phyloP scores from a whole-genome alignment of 1,140 invertebrate genomes.

The Augochlora pura region DNA sequence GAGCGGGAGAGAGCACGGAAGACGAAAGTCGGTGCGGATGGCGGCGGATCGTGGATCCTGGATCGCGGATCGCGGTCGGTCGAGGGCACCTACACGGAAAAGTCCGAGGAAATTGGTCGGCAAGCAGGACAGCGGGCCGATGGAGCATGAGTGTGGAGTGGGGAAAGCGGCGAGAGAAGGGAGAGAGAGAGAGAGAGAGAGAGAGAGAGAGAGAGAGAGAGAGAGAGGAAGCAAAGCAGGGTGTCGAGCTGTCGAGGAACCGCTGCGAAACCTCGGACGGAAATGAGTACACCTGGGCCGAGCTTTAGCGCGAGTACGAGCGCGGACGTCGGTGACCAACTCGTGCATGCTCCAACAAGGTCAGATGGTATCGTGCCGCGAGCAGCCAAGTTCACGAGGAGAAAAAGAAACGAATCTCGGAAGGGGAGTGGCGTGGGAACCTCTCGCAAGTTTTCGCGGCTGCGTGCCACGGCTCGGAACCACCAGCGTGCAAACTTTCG shows the following conservation, averaged over 20 bases:
- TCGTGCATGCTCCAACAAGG: slow-evolving; percentile 63
- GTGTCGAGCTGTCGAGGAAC: not conserved
- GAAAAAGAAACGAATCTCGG: slow-evolving; percentile 45
- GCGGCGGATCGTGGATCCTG: too few relatives aligned
- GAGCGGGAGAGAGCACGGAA: slow-evolving; percentile 15
- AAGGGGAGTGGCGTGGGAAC: slow-evolving; percentile 69
- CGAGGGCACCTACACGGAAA: not conserved
- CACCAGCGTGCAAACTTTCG: too few relatives aligned
- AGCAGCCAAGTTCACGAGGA: slow-evolving; percentile 54
- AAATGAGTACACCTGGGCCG: slow-evolving; percentile 52
- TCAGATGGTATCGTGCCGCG: slow-evolving; percentile 69
- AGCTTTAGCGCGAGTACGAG: not conserved
- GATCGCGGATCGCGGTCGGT: too few relatives aligned
- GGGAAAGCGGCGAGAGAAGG: not conserved
- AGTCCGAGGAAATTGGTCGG: not conserved
- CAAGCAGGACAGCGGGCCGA: too few relatives aligned
- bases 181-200: too few relatives aligned
- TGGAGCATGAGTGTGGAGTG: not conserved
- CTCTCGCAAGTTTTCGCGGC: slow-evolving; percentile 62
- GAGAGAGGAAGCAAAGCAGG: not conserved
- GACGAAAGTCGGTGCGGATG: not conserved
- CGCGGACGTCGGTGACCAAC: slow-evolving; percentile 38
- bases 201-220: too few relatives aligned
- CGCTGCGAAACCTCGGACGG: slow-evolving; percentile 24
- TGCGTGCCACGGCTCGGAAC: slow-evolving; percentile 22